Evolutionary conservation across 2,113 vertebrate species (phyloP), one percentile per base, ranked within the genome.

Genomic region (Smithornis capensis): DNA sequence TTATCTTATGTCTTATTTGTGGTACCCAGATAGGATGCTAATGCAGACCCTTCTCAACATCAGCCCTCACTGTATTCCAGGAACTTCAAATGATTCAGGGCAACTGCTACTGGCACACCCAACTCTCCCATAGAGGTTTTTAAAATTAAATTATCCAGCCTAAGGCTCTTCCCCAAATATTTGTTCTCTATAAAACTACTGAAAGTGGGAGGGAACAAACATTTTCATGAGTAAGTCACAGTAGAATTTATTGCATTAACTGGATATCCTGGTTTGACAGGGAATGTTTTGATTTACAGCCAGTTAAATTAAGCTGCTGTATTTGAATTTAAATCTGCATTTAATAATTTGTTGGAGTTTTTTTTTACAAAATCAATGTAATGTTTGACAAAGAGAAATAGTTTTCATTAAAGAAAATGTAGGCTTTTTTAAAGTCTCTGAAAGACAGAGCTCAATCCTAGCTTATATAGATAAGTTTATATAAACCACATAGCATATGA

Each of bases 391-490:
- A 57, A 87, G 33, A 82, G 23, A 63, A 95, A 33, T 14, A 69
- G 4, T 49, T 37, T 65, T 95, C 18, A 5, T 44, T 89, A 42
- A 77, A 87, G 76, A 23, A 85, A 91, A 44, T 40, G 16, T 14
- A 73, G 42, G 25, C 3, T 65, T 67, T 75, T 47, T 19, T 27
- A 6, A 70, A 81, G 56, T 44, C 28, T 47, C 44, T 92, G 47
- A 92, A 83, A 91, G 92, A 60, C 62, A 67, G 44, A 60, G 8
- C 77, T 94, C 83, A 80, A 45, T 91, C 62, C 45, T 75, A 73
- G 90, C 85, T 96, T 93, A 55, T 89, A 55, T 35, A 92, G 78
- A 82, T 91, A 95, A 94, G 27, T 96, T 93, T 96, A 84, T 92
- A 60, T 81, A 97, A 96, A 83, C 57, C 84, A 38, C 62, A 95